Percentiles rank a stretch among this genome's conserved stretches.
These are phyloP conservation scores for Mythimna lalbum DNA, from an alignment of 2,888 invertebrate species.

Conservation along the genomic window DNA sequence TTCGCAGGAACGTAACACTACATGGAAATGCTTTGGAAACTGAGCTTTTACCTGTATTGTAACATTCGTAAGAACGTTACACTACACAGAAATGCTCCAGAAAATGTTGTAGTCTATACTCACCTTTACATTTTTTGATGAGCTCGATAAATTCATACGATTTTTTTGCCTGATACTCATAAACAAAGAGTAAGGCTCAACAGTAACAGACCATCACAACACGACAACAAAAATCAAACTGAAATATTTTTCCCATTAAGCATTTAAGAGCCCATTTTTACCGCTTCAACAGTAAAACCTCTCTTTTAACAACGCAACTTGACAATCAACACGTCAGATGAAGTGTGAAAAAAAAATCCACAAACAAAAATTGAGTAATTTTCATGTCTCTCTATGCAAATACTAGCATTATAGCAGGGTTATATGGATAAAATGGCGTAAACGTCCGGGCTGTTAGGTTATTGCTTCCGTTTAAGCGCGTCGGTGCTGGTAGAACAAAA, in stretches of 20 bases:
- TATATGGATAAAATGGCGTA: constrained; percentile 73
- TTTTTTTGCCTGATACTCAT: not conserved
- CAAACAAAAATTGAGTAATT: constrained; percentile 70
- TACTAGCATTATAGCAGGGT: constrained; percentile 71
- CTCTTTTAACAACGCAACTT: constrained; percentile 40
- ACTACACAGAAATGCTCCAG: no score
- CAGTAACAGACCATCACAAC: constrained; percentile 39
- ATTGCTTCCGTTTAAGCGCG: constrained; percentile 76
- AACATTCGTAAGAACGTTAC: no score
- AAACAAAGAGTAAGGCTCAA: constrained; percentile 33
- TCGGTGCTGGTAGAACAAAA: constrained; percentile 65
- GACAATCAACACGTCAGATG: constrained; percentile 58
- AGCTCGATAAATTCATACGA: constrained; percentile 7
- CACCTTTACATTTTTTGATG: not conserved
- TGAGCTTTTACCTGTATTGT: no score
- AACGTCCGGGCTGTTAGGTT: constrained; percentile 74
- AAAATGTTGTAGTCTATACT: no score
- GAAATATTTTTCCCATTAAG: constrained; percentile 17
- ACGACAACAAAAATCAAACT: not conserved
- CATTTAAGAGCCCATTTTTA: constrained; percentile 37
- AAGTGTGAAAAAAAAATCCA: constrained; percentile 53
- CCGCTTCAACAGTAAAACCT: constrained; percentile 36
- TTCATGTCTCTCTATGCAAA: constrained; percentile 72
- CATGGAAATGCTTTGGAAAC: no score
- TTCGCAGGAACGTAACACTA: no score